Evolutionary conservation across 2,888 invertebrate genomes (phyloP), one percentile per base, ranked within the genome.

Genomic region (Bugulina stolonifera): DNA sequence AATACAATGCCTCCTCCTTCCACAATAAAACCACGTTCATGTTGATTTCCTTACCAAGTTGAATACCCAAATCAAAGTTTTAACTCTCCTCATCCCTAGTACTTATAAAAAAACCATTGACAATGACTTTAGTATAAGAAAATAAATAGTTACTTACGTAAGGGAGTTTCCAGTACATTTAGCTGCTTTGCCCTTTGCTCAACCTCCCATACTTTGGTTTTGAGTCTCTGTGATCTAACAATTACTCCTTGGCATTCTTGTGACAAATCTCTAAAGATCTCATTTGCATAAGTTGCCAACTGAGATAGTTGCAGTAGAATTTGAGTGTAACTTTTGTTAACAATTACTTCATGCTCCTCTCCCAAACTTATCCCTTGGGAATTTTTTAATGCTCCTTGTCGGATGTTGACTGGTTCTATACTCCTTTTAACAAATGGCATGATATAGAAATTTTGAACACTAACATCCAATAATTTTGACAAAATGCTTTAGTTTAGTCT

Each of bases 341-440:
- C 52, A 3, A 70, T 43, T n/a, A 54, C 70, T 54, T 70, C 35
- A 23, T 70, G 70, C 52, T 70, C 70, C 23, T 54, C 70, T 10
- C 70, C 70, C 29, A 70, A 25, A 27, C 52, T 70, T 14, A 70
- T 52, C 2, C 43, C 18, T 5, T n/a, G 52, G 2, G 22, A 23
- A 25, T 29, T 29, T 35, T 3, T 70, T 25, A 70, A 27, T 5
- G 64, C 70, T n/a, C 54, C 54, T 70, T 29, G 70, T 54, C 70
- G 70, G 2, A 70, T 5, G 5, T 70, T 43, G 18, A 70, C 70
- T 2, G 70, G 70, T 54, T 70, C 70, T 23, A 70, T 29, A 43
- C 23, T 54, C 43, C 70, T 10, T 54, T 54, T 54, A 5, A 52
- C 32, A 52, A 43, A 70, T 23, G 70, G 70, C 70, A 70, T 70